Percentiles rank a stretch among this genome's conserved stretches.
Evolutionary conservation across 2,797 vertebrate species (phyloP).

Genomic region (Sebastes goodei): DNA sequence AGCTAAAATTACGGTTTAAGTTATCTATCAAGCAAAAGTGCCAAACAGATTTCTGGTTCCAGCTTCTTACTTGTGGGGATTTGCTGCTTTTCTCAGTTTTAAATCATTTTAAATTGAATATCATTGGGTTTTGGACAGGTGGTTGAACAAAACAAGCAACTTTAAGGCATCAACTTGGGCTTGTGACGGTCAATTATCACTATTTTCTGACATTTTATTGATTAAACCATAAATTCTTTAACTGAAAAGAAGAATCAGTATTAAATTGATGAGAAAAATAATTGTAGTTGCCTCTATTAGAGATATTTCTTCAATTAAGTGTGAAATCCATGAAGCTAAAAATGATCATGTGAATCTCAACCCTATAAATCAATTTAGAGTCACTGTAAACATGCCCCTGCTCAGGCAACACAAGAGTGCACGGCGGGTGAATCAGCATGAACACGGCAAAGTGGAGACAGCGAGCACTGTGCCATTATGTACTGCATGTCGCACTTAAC

Average conservation of each 20-base stretch:
- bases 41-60: not conserved
- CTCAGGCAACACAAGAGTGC: not conserved
- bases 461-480: conserved; percentile 1
- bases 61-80: not conserved
- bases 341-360: not conserved
- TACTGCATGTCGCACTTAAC: conserved; percentile 30
- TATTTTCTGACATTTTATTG: too few relatives aligned
- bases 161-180: not conserved
- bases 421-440: not conserved
- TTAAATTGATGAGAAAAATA: not conserved
- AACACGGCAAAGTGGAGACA: not conserved
- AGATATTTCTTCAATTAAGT: not conserved
- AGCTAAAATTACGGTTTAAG: not conserved
- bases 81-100: not conserved
- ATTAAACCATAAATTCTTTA: not conserved
- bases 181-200: not conserved
- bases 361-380: not conserved
- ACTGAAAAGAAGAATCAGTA: not conserved
- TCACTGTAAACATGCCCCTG: not conserved
- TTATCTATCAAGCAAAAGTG: not conserved
- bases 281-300: too few relatives aligned
- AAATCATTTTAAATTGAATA: not conserved
- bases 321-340: not conserved
- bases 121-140: not conserved
- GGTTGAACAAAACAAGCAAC: not conserved